These are phyloP conservation scores for Butastur rufipennis DNA, from an alignment of 2,113 vertebrate species.

Conservation along the genomic window DNA sequence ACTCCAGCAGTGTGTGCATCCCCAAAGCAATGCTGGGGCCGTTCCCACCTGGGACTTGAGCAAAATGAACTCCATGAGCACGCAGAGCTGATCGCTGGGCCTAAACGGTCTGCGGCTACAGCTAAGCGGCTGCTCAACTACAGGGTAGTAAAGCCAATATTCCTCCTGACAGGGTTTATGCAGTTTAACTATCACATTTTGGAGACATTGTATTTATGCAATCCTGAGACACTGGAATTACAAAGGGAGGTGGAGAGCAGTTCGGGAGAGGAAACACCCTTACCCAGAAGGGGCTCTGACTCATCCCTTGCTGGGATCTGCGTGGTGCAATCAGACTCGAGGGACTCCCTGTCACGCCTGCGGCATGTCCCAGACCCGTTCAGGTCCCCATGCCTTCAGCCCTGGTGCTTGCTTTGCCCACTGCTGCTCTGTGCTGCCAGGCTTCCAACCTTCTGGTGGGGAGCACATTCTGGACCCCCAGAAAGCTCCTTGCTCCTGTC, in stretches of 20 bases:
- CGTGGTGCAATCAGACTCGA: rapidly evolving
- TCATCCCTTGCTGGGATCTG: background rate
- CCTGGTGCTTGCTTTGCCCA: background rate
- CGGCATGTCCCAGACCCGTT: rapidly evolving
- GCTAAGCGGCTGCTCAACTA: background rate
- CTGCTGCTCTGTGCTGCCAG: background rate
- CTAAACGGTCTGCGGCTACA: background rate
- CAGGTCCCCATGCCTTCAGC: background rate
- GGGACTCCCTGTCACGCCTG: background rate
- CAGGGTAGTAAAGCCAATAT: background rate
- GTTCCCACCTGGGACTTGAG: background rate
- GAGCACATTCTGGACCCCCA: too few relatives aligned
- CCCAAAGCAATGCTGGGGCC: background rate
- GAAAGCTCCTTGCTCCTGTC: background rate
- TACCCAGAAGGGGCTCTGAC: background rate
- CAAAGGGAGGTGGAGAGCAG: background rate
- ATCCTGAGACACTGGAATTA: background rate
- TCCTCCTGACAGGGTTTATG: background rate
- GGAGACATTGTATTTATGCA: background rate
- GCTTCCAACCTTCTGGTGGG: background rate
- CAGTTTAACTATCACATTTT: background rate
- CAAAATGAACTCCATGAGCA: background rate
- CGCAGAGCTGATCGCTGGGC: rapidly evolving
- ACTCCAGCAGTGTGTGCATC: rapidly evolving
- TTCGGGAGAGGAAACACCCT: background rate